Evolutionary conservation across 2,113 vertebrate species (phyloP).

Genomic region (Malaclemys terrapin): DNA sequence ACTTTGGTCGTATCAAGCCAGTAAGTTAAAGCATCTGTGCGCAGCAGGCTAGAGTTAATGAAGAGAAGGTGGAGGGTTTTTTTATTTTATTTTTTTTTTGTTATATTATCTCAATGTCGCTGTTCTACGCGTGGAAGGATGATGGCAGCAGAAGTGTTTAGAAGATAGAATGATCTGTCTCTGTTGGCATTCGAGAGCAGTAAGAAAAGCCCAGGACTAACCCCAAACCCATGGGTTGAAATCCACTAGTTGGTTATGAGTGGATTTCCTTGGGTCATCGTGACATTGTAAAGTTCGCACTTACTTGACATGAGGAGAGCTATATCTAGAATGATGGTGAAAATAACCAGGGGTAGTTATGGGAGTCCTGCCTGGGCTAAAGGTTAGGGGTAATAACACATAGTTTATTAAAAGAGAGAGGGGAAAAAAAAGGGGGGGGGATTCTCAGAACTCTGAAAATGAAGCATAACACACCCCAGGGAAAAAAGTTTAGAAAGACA

Average conservation of each 20-base stretch:
- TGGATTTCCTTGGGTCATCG: not conserved
- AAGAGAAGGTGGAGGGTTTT: not conserved
- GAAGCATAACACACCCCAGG: not conserved
- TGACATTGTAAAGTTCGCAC: not conserved
- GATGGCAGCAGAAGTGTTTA: not conserved
- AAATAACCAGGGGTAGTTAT: not conserved
- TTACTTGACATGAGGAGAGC: not conserved
- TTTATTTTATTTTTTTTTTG: not conserved
- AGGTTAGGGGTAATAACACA: not conserved
- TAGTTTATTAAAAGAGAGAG: not conserved
- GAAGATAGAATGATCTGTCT: accelerated
- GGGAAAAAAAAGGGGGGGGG: not conserved
- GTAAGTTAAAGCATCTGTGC: not conserved
- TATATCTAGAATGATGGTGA: not conserved
- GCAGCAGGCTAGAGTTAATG: not conserved
- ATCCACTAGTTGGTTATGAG: not conserved
- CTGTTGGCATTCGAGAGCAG: not conserved
- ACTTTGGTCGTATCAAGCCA: not conserved
- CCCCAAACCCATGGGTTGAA: not conserved
- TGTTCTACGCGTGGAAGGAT: accelerated
- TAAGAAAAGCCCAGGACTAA: not conserved
- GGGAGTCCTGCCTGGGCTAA: not conserved
- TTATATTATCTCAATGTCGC: not conserved
- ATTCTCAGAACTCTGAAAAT: not conserved
- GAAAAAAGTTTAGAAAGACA: not conserved